Evolutionary conservation across 2,888 invertebrate species (phyloP).

Genomic region (Eristalinus aeneus): DNA sequence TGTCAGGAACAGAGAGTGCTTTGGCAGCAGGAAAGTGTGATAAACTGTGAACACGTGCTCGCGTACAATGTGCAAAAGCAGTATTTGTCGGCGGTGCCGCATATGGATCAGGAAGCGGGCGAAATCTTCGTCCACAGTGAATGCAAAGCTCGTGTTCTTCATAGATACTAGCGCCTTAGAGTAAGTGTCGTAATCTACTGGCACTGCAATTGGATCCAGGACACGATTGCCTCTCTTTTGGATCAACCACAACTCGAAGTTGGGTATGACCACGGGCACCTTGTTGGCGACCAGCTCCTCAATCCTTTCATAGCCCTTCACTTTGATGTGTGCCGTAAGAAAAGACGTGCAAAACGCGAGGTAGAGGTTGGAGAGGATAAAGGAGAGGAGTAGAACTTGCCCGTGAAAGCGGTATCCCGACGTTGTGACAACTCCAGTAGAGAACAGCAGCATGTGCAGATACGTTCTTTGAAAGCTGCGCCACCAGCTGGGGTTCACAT

Average conservation of each 20-base stretch:
- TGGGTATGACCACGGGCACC: slow-evolving; percentile 18
- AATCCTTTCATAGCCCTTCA: slow-evolving; percentile 28
- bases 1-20: not conserved
- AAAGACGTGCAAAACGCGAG: slow-evolving; percentile 45
- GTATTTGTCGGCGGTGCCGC: not conserved
- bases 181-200: not conserved
- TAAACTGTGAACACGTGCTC: not conserved
- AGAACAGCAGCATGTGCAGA: slow-evolving; percentile 16
- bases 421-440: not conserved
- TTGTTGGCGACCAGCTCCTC: slow-evolving; percentile 29
- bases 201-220: not conserved
- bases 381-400: slow-evolving; percentile 30
- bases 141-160: slow-evolving; percentile 5
- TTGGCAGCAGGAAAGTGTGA: not conserved
- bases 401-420: slow-evolving; percentile 37
- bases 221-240: not conserved
- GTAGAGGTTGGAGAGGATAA: slow-evolving; percentile 35
- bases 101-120: slow-evolving; percentile 9
- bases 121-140: not conserved
- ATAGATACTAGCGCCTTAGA: not conserved
- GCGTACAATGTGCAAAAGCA: not conserved
- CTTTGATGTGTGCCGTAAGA: slow-evolving; percentile 40
- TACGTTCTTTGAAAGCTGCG: slow-evolving; percentile 12
- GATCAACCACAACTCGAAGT: not conserved
- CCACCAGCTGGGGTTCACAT: slow-evolving; percentile 6